Conservation (phyloP, 1,140 invertebrate species). For the Listronotus oregonensis region DNA sequence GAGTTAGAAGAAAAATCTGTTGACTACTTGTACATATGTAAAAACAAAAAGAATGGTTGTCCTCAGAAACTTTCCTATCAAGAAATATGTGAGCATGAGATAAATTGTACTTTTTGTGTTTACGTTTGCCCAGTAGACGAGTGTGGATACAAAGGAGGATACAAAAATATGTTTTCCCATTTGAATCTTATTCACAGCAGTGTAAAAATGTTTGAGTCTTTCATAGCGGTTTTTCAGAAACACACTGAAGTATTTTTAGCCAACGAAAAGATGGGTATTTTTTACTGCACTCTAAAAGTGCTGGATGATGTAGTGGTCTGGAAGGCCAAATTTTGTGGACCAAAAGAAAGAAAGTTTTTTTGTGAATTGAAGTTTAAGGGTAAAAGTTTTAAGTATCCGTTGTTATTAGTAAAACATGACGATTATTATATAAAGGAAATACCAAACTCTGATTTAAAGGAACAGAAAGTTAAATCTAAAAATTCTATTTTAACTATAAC, state of each 20-base stretch:
- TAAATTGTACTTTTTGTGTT: constrained; percentile 44
- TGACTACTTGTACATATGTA: constrained; percentile 39
- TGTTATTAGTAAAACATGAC: constrained; percentile 40
- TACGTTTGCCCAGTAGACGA: constrained; percentile 43
- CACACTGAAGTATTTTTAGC: constrained; percentile 44
- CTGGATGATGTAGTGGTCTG: constrained; percentile 36
- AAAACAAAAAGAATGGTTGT: constrained; percentile 44
- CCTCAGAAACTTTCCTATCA: constrained; percentile 38
- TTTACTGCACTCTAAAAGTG: constrained; percentile 41
- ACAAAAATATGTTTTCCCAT: constrained; percentile 39
- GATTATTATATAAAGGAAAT: constrained; percentile 38
- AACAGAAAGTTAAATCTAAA: constrained; percentile 45
- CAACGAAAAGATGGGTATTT: constrained; percentile 43
- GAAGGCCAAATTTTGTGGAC: constrained; percentile 45
- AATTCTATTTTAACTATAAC: constrained; percentile 46
- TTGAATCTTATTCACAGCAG: constrained; percentile 46
- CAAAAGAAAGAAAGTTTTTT: constrained; percentile 43
- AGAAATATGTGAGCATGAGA: constrained; percentile 45
- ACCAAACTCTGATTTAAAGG: constrained; percentile 40
- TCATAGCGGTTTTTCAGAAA: constrained; percentile 41
- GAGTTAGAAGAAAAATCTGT: constrained; percentile 43
- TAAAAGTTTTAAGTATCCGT: constrained; percentile 36
- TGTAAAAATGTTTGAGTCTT: constrained; percentile 40
- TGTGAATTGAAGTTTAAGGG: constrained; percentile 47
- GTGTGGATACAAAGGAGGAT: constrained; percentile 40